Evolutionary conservation across 2,113 vertebrate species (phyloP).

Genomic region (Cryptomyrus ogoouensis): DNA sequence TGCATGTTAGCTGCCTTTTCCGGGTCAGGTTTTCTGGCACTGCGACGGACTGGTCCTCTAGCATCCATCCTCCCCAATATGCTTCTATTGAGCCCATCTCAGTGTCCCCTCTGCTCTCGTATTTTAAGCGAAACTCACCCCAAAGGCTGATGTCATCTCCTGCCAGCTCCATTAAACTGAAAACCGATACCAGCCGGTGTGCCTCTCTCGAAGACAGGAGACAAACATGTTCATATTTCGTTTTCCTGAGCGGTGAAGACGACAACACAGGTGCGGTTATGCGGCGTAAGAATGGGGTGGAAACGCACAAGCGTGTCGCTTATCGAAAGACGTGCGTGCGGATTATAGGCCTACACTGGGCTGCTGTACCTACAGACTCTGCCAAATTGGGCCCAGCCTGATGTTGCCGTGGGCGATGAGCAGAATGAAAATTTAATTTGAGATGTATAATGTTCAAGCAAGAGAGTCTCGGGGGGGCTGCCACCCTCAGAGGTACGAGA

Average conservation of each 20-base stretch:
- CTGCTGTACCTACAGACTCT: not conserved
- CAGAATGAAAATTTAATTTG: not conserved
- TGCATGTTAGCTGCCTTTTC: not conserved
- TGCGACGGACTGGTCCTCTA: not conserved
- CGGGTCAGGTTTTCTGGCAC: not conserved
- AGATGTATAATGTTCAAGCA: not conserved
- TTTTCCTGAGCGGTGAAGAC: not conserved
- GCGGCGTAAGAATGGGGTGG: not conserved
- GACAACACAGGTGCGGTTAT: not conserved
- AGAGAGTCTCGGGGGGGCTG: not conserved
- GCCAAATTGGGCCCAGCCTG: not conserved
- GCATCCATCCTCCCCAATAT: not conserved
- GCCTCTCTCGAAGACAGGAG: not conserved
- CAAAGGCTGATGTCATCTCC: slow-evolving; percentile 11
- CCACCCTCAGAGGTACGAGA: not conserved
- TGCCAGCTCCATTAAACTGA: not conserved
- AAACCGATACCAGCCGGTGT: not conserved
- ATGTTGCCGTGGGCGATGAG: not conserved
- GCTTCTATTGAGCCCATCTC: not conserved
- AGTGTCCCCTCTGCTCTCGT: not conserved
- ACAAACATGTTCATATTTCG: not conserved
- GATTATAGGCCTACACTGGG: not conserved
- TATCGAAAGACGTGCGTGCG: not conserved
- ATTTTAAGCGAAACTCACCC: not conserved
- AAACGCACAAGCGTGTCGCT: no score